A percentile compares a stretch with the other conserved stretches of the same genome.
These are phyloP conservation scores for Taeniopygia guttata DNA, from an alignment of 2,797 vertebrate species.

Conservation along the genomic window DNA sequence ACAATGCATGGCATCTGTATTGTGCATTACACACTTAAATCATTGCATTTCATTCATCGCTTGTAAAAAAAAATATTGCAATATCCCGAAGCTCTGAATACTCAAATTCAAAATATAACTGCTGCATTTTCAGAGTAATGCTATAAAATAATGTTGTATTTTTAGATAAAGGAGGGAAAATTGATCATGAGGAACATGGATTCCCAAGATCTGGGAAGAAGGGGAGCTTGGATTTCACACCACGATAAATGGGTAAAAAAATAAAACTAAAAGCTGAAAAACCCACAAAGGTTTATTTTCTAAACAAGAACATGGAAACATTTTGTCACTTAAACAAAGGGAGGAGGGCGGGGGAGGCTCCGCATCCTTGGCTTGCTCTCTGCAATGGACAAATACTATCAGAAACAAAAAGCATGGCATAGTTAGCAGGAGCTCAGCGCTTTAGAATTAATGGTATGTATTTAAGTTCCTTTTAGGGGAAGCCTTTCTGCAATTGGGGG, in stretches of 20 bases:
- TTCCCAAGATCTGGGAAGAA: conserved; percentile 40
- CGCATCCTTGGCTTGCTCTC: conserved; percentile 40
- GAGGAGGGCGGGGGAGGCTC: conserved; percentile 61
- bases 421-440: conserved; percentile 39
- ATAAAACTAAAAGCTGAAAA: conserved; percentile 9
- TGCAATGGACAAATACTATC: conserved; percentile 62
- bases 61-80: conserved; percentile 57
- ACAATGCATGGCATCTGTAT: conserved; percentile 61
- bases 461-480: conserved; percentile 62
- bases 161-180: conserved; percentile 48
- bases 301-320: conserved; percentile 61
- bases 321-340: conserved; percentile 69
- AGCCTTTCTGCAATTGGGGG: not conserved
- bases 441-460: conserved; percentile 55
- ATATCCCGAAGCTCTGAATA: conserved; percentile 53
- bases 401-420: conserved; percentile 66
- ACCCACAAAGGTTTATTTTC: conserved; percentile 56
- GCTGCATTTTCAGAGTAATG: not conserved
- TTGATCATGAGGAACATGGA: conserved; percentile 30
- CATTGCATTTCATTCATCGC: conserved; percentile 48
- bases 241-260: not conserved
- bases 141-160: conserved; percentile 10
- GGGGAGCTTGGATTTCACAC: conserved; percentile 15
- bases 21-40: conserved; percentile 66
- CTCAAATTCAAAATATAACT: conserved; percentile 52